A percentile compares a stretch with the other conserved stretches of the same genome.
phyloP scores from a whole-genome alignment of 2,113 vertebrate genomes.

The Isichthys henryi region DNA sequence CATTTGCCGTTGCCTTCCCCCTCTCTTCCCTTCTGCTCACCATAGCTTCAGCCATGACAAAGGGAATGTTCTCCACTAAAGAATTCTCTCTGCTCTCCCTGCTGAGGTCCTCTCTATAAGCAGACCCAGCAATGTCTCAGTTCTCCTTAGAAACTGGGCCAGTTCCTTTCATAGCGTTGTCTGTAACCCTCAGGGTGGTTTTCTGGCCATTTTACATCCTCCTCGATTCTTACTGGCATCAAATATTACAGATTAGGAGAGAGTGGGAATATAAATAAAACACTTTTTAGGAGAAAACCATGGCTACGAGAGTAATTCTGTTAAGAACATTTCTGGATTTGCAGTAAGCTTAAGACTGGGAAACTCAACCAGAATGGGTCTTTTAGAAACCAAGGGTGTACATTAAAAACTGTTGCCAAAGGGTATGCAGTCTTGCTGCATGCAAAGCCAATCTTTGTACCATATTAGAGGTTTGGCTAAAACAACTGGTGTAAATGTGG shows the following conservation, averaged over 20 bases:
- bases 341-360: conserved; percentile 8
- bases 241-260: not conserved
- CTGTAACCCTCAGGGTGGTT: not conserved
- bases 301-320: conserved; percentile 11
- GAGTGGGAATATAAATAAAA: conserved; percentile 21
- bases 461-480: conserved; percentile 25
- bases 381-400: conserved; percentile 19
- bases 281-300: conserved; percentile 14
- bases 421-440: not conserved
- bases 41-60: conserved; percentile 20
- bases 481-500: conserved; percentile 21
- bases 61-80: conserved; percentile 23
- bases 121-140: conserved; percentile 16
- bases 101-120: conserved; percentile 18
- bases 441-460: conserved; percentile 20
- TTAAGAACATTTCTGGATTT: conserved; percentile 18
- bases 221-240: conserved; percentile 8
- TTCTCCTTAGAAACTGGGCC: conserved; percentile 20
- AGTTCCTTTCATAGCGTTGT: conserved; percentile 16
- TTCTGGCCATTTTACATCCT: conserved; percentile 16
- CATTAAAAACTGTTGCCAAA: conserved; percentile 26
- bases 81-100: conserved; percentile 15
- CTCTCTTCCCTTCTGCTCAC: conserved; percentile 19
- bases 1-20: conserved; percentile 33
- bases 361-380: conserved; percentile 9